A percentile compares a stretch with the other conserved stretches of the same genome.
These are phyloP conservation scores for human DNA, from an alignment of 2,113 vertebrate genomes.

Conservation along the genomic window GRCh38 chr2:81465501-81466000, in stretches of 20 bases:
- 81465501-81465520: not conserved
- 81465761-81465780: not conserved
- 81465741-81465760: not conserved
- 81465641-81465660: not conserved
- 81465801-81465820: not conserved
- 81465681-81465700: not conserved
- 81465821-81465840: not conserved
- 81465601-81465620: not conserved
- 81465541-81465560: not conserved
- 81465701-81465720: not conserved
- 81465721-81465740: not conserved
- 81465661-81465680: not conserved
- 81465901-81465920: not conserved
- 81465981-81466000: not conserved
- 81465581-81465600: not conserved
- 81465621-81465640: not conserved
- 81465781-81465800: not conserved
- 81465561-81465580: not conserved
- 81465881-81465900: not conserved
- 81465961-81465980: not conserved
- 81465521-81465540: not conserved
- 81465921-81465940: not conserved
- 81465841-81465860: not conserved
- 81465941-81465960: not conserved
- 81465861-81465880: not conserved